A percentile compares a stretch with the other conserved stretches of the same genome.
phyloP scores from a whole-genome alignment of 2,797 vertebrate genomes.

The Microtus californicus region DNA sequence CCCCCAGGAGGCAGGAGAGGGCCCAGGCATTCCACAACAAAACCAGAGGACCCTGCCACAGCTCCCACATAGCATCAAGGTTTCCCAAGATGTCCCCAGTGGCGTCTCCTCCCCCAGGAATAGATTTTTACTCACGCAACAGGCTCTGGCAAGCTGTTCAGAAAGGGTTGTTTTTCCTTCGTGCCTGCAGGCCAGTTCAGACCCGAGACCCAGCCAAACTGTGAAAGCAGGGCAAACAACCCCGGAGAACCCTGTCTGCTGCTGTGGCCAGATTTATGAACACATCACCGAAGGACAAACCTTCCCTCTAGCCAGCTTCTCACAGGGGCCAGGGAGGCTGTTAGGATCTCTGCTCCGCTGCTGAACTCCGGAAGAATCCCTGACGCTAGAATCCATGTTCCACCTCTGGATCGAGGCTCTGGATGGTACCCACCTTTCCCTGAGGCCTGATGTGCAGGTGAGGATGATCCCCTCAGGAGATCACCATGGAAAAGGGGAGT shows the following conservation, averaged over 20 bases:
- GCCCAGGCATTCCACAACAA: fast-evolving
- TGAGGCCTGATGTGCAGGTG: neutral
- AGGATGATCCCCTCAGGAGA: neutral
- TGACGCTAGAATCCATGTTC: neutral
- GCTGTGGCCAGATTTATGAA: neutral
- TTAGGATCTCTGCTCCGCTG: neutral
- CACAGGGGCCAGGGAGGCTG: neutral
- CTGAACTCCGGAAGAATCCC: conserved; percentile 26
- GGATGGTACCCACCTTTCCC: neutral
- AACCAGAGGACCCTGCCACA: neutral
- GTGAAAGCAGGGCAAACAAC: neutral
- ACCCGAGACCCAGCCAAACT: neutral
- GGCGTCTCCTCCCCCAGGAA: neutral
- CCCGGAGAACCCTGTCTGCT: neutral
- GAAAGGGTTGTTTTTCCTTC: neutral
- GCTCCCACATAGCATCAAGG: neutral
- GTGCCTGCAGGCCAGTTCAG: neutral
- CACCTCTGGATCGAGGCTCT: neutral
- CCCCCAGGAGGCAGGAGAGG: neutral
- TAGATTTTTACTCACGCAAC: neutral
- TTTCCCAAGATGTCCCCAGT: fast-evolving
- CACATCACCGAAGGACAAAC: neutral
- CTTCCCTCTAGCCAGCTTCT: neutral
- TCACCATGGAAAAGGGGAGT: neutral
- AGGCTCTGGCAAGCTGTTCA: neutral